A percentile compares a stretch with the other conserved stretches of the same genome.
Conservation (phyloP, 2,113 vertebrate genomes). For the Heptranchias perlo region DNA sequence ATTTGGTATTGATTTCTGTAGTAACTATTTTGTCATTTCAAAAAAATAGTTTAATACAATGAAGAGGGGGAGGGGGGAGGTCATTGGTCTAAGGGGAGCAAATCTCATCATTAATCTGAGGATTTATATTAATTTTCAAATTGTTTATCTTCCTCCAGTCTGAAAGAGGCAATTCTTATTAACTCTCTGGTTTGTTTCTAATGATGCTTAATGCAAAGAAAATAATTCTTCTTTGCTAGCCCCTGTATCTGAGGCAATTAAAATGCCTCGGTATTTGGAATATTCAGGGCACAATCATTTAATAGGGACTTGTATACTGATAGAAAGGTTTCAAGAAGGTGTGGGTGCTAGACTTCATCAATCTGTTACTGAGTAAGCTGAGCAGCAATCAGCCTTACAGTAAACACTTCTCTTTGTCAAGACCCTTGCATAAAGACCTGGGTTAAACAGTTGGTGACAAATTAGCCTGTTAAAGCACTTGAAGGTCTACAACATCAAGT, state of each 20-base stretch:
- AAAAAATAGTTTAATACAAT: too few relatives aligned
- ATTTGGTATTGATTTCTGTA: background rate
- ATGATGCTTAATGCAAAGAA: background rate
- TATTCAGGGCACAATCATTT: too few relatives aligned
- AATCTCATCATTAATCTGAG: background rate
- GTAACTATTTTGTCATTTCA: too few relatives aligned
- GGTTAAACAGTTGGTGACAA: background rate
- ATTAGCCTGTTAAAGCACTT: background rate
- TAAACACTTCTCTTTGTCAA: background rate
- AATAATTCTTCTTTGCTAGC: background rate
- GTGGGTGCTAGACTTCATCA: background rate
- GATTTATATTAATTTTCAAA: background rate
- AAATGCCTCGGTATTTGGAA: background rate
- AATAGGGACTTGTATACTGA: background rate
- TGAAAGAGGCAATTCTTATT: background rate
- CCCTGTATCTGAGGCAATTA: background rate
- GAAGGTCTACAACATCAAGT: background rate
- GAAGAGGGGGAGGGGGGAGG: too few relatives aligned
- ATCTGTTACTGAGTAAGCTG: background rate
- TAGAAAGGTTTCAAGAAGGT: background rate
- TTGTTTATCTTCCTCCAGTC: background rate
- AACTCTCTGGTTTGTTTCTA: background rate
- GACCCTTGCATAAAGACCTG: background rate
- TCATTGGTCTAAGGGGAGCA: background rate
- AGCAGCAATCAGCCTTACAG: background rate